Evolutionary conservation across 2,797 vertebrate genomes (phyloP).

Genomic region (Myripristis jacobus): DNA sequence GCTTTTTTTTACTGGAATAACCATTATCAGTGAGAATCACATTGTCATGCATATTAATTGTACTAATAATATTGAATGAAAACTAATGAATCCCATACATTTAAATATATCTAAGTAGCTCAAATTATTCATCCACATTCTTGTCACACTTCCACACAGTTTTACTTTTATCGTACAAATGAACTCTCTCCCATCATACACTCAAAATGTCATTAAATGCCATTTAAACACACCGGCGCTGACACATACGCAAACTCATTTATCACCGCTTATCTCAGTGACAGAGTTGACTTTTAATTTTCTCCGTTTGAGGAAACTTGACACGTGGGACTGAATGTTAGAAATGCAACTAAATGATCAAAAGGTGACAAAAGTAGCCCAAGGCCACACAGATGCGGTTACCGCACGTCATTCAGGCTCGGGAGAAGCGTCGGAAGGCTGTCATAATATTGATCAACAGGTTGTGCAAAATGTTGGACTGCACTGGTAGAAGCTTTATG

Average conservation of each 20-base stretch:
- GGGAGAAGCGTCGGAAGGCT: background rate
- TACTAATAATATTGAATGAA: too few relatives aligned
- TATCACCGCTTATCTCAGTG: background rate
- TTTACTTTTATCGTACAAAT: background rate
- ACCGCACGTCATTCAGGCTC: constrained; percentile 4
- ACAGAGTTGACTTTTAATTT: background rate
- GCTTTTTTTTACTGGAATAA: background rate
- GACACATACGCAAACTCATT: background rate
- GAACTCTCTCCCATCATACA: background rate
- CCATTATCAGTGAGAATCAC: background rate
- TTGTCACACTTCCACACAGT: background rate
- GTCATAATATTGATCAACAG: constrained; percentile 10
- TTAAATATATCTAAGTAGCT: background rate
- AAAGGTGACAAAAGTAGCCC: background rate
- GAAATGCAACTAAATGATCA: background rate
- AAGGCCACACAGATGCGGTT: constrained; percentile 1
- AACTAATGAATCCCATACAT: background rate
- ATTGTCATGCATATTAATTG: background rate
- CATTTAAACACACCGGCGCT: too few relatives aligned
- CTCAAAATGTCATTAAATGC: background rate
- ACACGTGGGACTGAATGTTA: background rate
- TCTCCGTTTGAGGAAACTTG: background rate
- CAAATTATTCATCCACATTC: background rate
- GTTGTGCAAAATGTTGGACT: background rate
- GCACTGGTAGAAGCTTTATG: background rate